These are phyloP conservation scores for Amphilophus citrinellus DNA, from an alignment of 2,113 vertebrate species.

Conservation along the genomic window DNA sequence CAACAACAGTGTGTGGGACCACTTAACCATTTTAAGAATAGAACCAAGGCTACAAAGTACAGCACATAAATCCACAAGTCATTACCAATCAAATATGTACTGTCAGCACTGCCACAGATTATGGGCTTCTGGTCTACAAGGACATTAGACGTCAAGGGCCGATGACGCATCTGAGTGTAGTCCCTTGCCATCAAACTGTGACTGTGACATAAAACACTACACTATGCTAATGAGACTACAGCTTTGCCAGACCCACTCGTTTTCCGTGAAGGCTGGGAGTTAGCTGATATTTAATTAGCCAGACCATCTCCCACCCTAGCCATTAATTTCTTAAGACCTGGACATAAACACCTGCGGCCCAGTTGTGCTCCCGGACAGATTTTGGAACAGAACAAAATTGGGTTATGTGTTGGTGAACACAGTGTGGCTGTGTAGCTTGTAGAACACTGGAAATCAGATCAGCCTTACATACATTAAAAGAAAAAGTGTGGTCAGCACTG, in stretches of 20 bases:
- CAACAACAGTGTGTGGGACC: not conserved
- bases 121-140: not conserved
- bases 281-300: not conserved
- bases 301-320: not conserved
- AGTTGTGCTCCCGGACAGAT: not conserved
- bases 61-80: not conserved
- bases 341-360: conserved; percentile 1
- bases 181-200: not conserved
- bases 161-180: not conserved
- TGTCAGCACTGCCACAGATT: conserved; percentile 5
- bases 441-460: not conserved
- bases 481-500: not conserved
- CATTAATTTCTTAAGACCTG: not conserved
- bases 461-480: not conserved
- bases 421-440: not conserved
- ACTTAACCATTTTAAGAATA: not conserved
- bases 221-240: not conserved
- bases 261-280: not conserved
- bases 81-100: not conserved
- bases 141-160: not conserved
- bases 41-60: not conserved
- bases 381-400: not conserved
- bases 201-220: not conserved
- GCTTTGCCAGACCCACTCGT: not conserved
- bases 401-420: not conserved